phyloP scores from a whole-genome alignment of 2,888 invertebrate species.

The Ommatoiulus sabulosus region DNA sequence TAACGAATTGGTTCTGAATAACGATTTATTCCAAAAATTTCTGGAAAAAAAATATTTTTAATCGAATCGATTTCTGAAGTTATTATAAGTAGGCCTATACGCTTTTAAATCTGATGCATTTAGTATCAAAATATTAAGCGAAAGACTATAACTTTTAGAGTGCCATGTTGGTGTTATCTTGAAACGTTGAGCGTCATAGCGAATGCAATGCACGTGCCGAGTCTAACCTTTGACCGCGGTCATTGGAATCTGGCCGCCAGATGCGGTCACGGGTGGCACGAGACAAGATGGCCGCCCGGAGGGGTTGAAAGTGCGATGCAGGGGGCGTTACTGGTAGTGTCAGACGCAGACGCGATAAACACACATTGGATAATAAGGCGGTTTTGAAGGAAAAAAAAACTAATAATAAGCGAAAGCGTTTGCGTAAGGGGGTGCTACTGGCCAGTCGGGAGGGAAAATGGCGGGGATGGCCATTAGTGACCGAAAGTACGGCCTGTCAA shows the following conservation, averaged over 20 bases:
- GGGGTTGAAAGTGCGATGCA: not conserved
- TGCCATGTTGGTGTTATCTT: too few relatives aligned
- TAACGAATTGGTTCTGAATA: too few relatives aligned
- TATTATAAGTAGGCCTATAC: too few relatives aligned
- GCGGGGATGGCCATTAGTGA: not conserved
- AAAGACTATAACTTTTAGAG: too few relatives aligned
- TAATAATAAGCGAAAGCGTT: not conserved
- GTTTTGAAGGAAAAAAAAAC: not conserved
- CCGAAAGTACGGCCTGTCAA: not conserved
- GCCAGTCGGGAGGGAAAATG: not conserved
- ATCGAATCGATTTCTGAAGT: too few relatives aligned
- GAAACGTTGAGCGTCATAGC: not conserved
- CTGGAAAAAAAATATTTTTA: too few relatives aligned
- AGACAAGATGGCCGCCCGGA: not conserved
- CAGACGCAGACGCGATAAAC: not conserved
- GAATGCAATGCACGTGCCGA: not conserved
- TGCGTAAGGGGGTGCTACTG: not conserved
- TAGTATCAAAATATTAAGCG: too few relatives aligned
- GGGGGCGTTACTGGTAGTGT: not conserved
- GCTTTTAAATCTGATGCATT: too few relatives aligned
- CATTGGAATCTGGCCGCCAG: not conserved
- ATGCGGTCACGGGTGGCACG: not conserved
- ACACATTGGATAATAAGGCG: constrained; percentile 20
- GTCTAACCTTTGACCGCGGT: not conserved
- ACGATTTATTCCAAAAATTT: too few relatives aligned